Conservation (phyloP, 2,888 invertebrate species). For the Ennomos erosarius region DNA sequence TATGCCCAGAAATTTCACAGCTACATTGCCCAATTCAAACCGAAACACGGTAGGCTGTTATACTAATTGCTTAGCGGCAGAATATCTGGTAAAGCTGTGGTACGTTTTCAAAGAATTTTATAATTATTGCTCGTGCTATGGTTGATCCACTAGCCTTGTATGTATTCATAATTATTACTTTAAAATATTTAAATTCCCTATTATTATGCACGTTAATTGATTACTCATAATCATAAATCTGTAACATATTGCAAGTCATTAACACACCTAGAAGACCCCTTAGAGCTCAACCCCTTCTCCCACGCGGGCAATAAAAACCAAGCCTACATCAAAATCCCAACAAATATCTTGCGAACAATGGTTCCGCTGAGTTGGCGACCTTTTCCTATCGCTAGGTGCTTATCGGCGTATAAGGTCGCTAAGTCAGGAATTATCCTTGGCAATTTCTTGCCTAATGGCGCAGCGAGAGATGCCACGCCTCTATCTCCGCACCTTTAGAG, state of each 20-base stretch:
- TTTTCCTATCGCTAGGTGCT: slow-evolving; percentile 32
- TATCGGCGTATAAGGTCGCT: slow-evolving; percentile 40
- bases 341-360: slow-evolving; percentile 32
- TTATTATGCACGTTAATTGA: no score
- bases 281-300: slow-evolving; percentile 9
- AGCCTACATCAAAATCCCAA: slow-evolving; percentile 29
- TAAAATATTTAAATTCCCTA: no score
- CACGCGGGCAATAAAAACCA: slow-evolving; percentile 17
- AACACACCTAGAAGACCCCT: background rate
- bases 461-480: slow-evolving; percentile 41
- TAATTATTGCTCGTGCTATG: no score
- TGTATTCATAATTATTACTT: no score
- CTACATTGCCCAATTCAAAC: no score
- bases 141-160: no score
- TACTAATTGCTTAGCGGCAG: no score
- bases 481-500: slow-evolving; percentile 42
- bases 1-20: no score
- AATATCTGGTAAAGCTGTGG: no score
- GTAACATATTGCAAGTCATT: background rate
- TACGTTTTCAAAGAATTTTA: no score
- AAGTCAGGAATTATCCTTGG: slow-evolving; percentile 49
- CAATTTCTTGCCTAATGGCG: slow-evolving; percentile 50
- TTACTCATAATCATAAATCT: no score
- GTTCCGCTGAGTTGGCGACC: slow-evolving; percentile 35
- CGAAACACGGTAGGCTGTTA: no score